phyloP scores from a whole-genome alignment of 1,140 invertebrate genomes.

The Oreohelix idahoensis region DNA sequence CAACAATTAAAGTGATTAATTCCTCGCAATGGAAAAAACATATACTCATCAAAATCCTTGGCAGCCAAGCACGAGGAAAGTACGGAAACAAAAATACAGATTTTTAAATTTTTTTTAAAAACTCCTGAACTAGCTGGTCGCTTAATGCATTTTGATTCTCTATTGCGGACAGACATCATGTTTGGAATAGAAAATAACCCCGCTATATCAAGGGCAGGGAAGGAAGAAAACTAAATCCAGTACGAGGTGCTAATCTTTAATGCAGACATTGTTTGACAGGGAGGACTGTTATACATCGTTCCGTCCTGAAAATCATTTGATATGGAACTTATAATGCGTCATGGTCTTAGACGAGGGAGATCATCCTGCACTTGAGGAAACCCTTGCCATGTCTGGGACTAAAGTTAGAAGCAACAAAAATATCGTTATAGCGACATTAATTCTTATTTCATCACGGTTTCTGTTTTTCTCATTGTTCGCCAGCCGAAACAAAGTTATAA shows the following conservation, averaged over 20 bases:
- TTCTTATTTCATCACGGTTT: not conserved
- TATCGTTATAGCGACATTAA: not conserved
- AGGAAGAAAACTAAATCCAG: not conserved
- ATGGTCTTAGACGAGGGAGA: not conserved
- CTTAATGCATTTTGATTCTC: slow-evolving; percentile 9
- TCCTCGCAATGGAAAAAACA: not conserved
- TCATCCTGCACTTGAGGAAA: not conserved
- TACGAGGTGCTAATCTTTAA: not conserved
- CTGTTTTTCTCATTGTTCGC: not conserved
- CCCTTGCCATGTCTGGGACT: not conserved
- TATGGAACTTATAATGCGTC: not conserved
- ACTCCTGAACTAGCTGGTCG: not conserved
- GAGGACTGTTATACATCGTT: not conserved
- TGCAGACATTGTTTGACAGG: slow-evolving; percentile 12
- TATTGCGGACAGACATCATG: not conserved
- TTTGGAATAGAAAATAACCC: not conserved
- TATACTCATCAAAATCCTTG: slow-evolving; percentile 8
- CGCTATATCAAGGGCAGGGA: not conserved
- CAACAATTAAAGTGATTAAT: slow-evolving; percentile 44
- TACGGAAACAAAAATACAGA: not conserved
- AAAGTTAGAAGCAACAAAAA: not conserved
- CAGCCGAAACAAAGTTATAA: slow-evolving; percentile 9
- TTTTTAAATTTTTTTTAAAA: not conserved
- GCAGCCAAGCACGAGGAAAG: not conserved
- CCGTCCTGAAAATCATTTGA: not conserved